These are phyloP conservation scores for Lontra canadensis DNA, from an alignment of 2,113 vertebrate genomes.

Conservation along the genomic window DNA sequence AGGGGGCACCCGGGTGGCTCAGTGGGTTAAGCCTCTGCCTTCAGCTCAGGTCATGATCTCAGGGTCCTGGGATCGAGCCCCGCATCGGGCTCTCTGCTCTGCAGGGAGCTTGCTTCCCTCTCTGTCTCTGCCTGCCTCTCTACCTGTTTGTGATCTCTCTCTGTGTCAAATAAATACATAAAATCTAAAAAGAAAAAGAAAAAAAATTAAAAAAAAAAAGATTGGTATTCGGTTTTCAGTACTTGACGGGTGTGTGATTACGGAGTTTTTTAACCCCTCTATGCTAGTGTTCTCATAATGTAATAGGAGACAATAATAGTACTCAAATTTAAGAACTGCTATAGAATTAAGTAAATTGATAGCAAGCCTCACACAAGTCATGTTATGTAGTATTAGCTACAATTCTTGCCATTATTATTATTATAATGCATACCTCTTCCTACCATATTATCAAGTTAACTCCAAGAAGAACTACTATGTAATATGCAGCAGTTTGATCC, in stretches of 20 bases:
- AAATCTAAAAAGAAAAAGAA: too few species aligned
- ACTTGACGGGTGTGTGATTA: neutral
- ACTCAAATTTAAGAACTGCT: neutral
- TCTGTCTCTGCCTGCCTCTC: too few species aligned
- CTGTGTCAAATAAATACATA: too few species aligned
- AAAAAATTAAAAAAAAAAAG: too few species aligned
- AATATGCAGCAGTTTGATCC: neutral
- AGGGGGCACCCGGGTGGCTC: too few species aligned
- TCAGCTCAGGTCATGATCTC: too few species aligned
- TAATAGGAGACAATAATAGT: neutral
- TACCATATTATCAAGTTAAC: neutral
- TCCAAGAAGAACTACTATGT: neutral
- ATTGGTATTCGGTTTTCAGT: neutral
- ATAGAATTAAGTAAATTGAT: neutral
- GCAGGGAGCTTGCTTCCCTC: too few species aligned
- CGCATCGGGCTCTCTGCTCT: too few species aligned
- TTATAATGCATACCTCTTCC: neutral
- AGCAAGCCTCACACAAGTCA: neutral
- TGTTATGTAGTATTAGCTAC: neutral
- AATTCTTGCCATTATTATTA: neutral
- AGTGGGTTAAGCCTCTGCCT: too few species aligned
- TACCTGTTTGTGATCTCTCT: too few species aligned
- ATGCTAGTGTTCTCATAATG: neutral
- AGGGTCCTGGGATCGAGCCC: too few species aligned
- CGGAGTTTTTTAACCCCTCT: neutral